A percentile compares a stretch with the other conserved stretches of the same genome.
Evolutionary conservation across 2,797 vertebrate species (phyloP).

Genomic region (Rhyacichthys aspro): DNA sequence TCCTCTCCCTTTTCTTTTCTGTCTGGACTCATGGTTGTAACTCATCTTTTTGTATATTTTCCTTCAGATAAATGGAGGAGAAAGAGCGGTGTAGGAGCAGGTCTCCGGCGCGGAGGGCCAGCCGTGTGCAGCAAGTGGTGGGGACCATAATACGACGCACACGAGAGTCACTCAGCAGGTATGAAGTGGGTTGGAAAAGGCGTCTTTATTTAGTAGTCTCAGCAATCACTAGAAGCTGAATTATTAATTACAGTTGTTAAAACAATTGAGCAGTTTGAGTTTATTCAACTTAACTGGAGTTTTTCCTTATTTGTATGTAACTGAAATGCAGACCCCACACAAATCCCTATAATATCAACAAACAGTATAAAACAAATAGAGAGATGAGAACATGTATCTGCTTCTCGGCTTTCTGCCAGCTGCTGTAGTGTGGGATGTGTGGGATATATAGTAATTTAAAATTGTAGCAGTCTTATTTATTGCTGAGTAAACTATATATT

Average conservation of each 20-base stretch:
- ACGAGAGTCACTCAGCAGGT: constrained; percentile 90
- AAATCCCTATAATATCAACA: constrained; percentile 26
- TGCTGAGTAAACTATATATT: not conserved
- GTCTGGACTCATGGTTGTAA: not conserved
- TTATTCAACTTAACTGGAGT: too few relatives aligned
- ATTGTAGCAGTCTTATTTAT: not conserved
- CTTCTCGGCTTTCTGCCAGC: constrained; percentile 24
- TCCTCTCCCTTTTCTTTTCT: constrained; percentile 9
- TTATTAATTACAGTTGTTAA: too few relatives aligned
- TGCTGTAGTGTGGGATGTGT: constrained; percentile 16
- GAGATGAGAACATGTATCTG: constrained; percentile 19
- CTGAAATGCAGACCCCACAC: constrained; percentile 23
- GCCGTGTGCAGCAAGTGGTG: constrained; percentile 95
- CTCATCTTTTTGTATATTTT: constrained; percentile 22
- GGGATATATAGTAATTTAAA: constrained; percentile 17
- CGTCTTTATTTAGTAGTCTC: not conserved
- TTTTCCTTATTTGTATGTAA: too few relatives aligned
- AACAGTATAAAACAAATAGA: constrained; percentile 25
- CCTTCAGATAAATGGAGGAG: constrained; percentile 83
- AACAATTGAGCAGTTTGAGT: too few relatives aligned
- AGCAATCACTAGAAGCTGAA: too few relatives aligned
- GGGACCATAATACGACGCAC: constrained; percentile 94
- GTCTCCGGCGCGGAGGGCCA: constrained; percentile 87
- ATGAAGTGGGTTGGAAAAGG: constrained; percentile 17
- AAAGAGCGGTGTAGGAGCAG: constrained; percentile 89